A percentile compares a stretch with the other conserved stretches of the same genome.
These are phyloP conservation scores for Burhinus bistriatus DNA, from an alignment of 2,113 vertebrate species.

Conservation along the genomic window DNA sequence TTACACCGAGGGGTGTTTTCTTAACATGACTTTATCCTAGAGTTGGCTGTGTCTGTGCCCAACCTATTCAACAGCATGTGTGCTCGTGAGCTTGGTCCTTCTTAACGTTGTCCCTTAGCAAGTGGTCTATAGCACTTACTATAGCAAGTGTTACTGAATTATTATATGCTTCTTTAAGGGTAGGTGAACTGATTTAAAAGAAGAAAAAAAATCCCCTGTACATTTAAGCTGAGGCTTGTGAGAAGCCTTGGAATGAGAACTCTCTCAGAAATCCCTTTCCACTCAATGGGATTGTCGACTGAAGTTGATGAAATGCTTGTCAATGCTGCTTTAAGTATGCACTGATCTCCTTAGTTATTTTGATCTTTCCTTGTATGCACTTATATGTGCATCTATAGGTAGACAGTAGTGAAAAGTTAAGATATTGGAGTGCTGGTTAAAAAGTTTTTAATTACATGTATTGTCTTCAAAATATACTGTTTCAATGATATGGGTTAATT, in stretches of 20 bases:
- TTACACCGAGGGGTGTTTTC: background rate
- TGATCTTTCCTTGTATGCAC: background rate
- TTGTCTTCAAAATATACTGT: background rate
- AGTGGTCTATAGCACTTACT: background rate
- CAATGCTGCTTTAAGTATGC: background rate
- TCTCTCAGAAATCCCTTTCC: background rate
- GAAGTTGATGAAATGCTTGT: background rate
- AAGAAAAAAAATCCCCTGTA: background rate
- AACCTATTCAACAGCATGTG: background rate
- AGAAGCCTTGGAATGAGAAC: constrained; percentile 28
- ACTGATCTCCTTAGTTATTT: background rate
- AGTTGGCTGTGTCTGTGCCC: background rate
- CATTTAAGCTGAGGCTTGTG: background rate
- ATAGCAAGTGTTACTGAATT: background rate
- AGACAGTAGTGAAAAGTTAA: background rate
- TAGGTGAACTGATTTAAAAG: background rate
- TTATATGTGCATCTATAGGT: background rate
- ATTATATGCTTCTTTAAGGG: background rate
- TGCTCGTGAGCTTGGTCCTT: background rate
- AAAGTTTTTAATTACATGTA: background rate
- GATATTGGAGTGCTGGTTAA: background rate
- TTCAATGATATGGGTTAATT: background rate
- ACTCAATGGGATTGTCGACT: background rate
- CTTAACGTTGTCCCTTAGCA: background rate
- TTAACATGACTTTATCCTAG: background rate